Evolutionary conservation across 2,797 vertebrate genomes (phyloP), one percentile per base, ranked within the genome.

Genomic region (Huso huso): DNA sequence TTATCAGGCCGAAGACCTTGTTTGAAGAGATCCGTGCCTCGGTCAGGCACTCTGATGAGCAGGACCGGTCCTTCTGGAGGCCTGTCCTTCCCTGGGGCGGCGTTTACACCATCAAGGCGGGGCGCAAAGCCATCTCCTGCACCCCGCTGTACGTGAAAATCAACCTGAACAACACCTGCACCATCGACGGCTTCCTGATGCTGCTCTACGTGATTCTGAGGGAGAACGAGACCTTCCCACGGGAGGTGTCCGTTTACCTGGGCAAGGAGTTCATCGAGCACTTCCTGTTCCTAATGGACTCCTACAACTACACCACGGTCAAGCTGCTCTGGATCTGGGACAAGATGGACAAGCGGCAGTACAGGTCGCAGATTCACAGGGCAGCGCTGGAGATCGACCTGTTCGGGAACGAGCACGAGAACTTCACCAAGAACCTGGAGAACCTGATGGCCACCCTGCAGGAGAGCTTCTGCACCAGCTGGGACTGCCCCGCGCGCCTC

Each of bases 261-360:
- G 93, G 92, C 8, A 90, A 89, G 71, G 89, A 87, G 69, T 95
- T 95, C 74, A 82, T 94, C 68, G 89, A 95, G 70, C 88, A 88
- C 71, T 95, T 95, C 80, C 91, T 95, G 23, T 86, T 92, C 78
- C 82, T 94, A 77, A 95, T 95, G 93, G 93, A 95, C 83, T 92
- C 90, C 49, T 93, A 88, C 58, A 89, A 91, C 80, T 95, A 94
- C 83, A 88, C 92, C 73, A 93, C 90, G 0, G 93, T 95, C 67
- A 95, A 95, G 85, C 89, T 95, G 77, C 85, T 95, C 79, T 95
- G 93, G 93, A 95, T 95, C 78, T 92, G 91, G 93, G 89, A 94
- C 82, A 87, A 90, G 78, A 95, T 95, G 93, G 92, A 92, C 53
- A 94, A 92, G 76, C 85, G 82, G 48, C 93, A 95, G 75, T 95